phyloP scores from a whole-genome alignment of 2,113 vertebrate genomes.

The Stomatorhinus ivindoensis region DNA sequence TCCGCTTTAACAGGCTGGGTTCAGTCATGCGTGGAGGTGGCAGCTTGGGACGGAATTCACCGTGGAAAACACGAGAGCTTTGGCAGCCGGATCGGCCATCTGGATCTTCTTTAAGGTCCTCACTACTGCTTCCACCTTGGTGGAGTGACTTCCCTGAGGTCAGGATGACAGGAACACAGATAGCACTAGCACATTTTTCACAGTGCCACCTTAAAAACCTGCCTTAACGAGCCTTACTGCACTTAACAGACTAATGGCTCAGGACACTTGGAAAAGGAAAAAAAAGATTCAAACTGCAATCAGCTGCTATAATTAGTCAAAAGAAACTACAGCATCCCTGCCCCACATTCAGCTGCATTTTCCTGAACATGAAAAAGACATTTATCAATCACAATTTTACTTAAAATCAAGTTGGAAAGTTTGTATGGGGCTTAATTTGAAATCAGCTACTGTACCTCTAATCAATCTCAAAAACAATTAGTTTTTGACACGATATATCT shows the following conservation, averaged over 20 bases:
- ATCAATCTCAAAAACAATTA: not conserved
- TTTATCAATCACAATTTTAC: not conserved
- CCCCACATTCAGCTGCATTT: not conserved
- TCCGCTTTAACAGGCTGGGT: not conserved
- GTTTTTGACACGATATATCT: not conserved
- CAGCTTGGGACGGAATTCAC: conserved; percentile 53
- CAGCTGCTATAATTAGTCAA: not conserved
- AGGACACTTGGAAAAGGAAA: not conserved
- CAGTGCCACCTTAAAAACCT: not conserved
- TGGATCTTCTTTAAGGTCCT: conserved; percentile 92
- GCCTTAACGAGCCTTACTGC: not conserved
- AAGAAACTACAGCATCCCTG: not conserved
- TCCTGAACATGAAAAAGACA: not conserved
- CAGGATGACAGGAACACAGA: conserved; percentile 21
- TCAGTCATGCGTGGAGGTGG: not conserved
- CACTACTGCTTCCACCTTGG: conserved; percentile 96
- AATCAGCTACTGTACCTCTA: not conserved
- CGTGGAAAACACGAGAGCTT: conserved; percentile 94
- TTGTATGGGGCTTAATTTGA: not conserved
- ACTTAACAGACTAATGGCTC: not conserved
- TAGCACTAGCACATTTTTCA: not conserved
- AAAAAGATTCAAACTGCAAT: not conserved
- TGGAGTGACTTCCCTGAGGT: conserved; percentile 91
- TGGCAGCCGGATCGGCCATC: conserved; percentile 76
- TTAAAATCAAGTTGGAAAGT: not conserved